These are phyloP conservation scores for Adoxophyes honmai DNA, from an alignment of 1,140 invertebrate species.

Conservation along the genomic window DNA sequence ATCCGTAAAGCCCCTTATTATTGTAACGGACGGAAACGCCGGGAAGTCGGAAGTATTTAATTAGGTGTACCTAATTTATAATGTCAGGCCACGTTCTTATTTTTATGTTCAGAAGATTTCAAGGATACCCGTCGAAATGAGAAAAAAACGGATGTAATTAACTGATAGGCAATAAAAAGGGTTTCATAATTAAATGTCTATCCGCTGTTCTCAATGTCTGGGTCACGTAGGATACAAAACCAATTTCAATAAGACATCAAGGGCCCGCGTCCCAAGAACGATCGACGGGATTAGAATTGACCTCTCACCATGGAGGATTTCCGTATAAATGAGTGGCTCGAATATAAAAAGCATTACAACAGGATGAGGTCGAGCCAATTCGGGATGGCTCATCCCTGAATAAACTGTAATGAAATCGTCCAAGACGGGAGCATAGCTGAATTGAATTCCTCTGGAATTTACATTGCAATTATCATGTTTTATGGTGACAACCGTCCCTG, in stretches of 20 bases:
- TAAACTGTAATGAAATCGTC: constrained; percentile 14
- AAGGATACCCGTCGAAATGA: too few species aligned
- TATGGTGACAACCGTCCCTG: constrained; percentile 19
- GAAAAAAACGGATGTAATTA: too few species aligned
- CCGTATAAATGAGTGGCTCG: constrained; percentile 13
- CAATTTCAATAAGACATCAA: constrained; percentile 15
- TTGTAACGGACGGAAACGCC: too few species aligned
- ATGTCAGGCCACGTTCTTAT: too few species aligned
- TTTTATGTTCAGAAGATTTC: too few species aligned
- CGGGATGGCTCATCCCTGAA: constrained; percentile 9
- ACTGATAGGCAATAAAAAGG: too few species aligned
- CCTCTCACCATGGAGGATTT: constrained; percentile 10
- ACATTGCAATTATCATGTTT: constrained; percentile 23
- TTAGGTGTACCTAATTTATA: too few species aligned
- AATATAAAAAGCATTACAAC: constrained; percentile 16
- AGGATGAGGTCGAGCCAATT: constrained; percentile 13
- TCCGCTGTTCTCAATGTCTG: too few species aligned
- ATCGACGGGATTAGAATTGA: constrained; percentile 12
- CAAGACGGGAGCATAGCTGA: constrained; percentile 5
- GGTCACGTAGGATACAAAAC: not conserved
- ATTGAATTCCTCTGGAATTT: constrained; percentile 15
- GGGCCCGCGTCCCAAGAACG: not conserved
- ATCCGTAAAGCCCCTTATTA: too few species aligned
- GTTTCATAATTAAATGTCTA: too few species aligned
- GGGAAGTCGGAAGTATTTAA: too few species aligned